These are phyloP conservation scores for Tineola bisselliella DNA, from an alignment of 2,888 invertebrate species.

Conservation along the genomic window DNA sequence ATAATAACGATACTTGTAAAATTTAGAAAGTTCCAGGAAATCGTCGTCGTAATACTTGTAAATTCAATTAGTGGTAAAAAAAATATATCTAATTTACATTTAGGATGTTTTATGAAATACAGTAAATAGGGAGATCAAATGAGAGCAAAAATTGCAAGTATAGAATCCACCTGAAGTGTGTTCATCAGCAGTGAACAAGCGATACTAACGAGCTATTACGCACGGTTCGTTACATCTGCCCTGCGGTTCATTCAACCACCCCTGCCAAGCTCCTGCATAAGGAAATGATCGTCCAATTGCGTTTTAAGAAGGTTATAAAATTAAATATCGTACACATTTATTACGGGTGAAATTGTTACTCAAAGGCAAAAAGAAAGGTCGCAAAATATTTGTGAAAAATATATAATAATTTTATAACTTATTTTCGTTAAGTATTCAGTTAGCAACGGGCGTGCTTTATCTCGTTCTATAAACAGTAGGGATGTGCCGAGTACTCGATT, in stretches of 20 bases:
- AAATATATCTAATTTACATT: background rate
- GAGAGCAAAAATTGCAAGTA: background rate
- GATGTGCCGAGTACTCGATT: too few species aligned
- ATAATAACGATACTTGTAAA: background rate
- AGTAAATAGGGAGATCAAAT: background rate
- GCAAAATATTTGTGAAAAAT: too few species aligned
- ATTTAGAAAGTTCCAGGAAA: background rate
- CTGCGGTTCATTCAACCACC: conserved; percentile 6
- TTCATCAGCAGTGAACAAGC: conserved; percentile 27
- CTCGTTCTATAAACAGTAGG: background rate
- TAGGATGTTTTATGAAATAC: background rate
- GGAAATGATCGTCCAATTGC: background rate
- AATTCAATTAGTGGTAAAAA: background rate
- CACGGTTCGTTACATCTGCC: conserved; percentile 34
- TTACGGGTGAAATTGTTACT: too few species aligned
- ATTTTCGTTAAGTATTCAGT: background rate
- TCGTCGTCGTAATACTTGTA: conserved; percentile 1
- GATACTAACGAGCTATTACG: conserved; percentile 37
- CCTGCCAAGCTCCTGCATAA: background rate
- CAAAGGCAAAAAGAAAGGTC: too few species aligned
- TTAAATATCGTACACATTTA: background rate
- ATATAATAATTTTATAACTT: too few species aligned
- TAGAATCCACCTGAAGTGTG: background rate
- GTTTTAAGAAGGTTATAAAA: background rate
- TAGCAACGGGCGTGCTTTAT: background rate